phyloP scores from a whole-genome alignment of 1,140 invertebrate genomes.

The Drosophila athabasca region DNA sequence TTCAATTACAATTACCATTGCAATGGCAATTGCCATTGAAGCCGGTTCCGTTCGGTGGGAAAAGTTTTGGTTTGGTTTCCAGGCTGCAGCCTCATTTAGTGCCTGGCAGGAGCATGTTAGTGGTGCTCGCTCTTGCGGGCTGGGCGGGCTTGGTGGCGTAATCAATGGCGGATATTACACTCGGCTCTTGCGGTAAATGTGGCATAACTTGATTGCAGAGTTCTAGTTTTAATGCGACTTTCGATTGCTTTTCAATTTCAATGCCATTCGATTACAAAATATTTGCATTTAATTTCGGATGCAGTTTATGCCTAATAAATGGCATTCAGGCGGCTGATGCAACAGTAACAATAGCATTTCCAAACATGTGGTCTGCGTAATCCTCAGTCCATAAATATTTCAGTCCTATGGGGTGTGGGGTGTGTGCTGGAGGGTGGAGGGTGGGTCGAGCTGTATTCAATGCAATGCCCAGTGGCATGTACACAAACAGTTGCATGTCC shows the following conservation, averaged over 20 bases:
- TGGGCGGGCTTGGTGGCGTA: neutral
- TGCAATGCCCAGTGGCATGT: conserved; percentile 48
- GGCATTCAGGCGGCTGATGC: conserved; percentile 16
- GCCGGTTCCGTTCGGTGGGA: neutral
- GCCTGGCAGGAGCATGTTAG: neutral
- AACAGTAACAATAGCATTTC: conserved; percentile 9
- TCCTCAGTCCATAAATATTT: conserved; percentile 68
- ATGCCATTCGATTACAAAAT: conserved; percentile 36
- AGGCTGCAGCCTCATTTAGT: neutral
- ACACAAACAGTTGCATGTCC: conserved; percentile 65
- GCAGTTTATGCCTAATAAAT: conserved; percentile 28
- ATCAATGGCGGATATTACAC: conserved; percentile 51
- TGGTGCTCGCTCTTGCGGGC: neutral
- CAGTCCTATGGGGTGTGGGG: neutral
- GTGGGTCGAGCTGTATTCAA: conserved; percentile 2
- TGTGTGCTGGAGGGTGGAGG: neutral
- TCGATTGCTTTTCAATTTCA: conserved; percentile 25
- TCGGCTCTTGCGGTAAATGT: conserved; percentile 17
- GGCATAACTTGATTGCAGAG: conserved; percentile 29
- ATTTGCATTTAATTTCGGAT: conserved; percentile 65
- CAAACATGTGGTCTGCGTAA: conserved; percentile 62
- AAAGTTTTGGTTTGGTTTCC: neutral
- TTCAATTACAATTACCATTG: conserved; percentile 2
- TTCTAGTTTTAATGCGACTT: conserved; percentile 9
- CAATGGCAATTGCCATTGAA: neutral